phyloP scores from a whole-genome alignment of 2,888 invertebrate genomes.

The Apantesis nais region DNA sequence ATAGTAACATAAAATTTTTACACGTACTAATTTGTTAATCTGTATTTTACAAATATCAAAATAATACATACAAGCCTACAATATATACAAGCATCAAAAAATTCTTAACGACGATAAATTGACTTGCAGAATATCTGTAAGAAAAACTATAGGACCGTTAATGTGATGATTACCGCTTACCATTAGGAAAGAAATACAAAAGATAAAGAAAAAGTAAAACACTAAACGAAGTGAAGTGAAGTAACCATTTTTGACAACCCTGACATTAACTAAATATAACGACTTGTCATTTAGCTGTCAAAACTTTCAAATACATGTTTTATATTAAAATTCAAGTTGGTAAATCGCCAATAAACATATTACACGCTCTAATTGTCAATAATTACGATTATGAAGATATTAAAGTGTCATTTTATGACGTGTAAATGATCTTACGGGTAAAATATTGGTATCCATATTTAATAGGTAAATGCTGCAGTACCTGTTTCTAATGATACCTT shows the following conservation, averaged over 20 bases:
- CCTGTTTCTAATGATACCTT: too few relatives aligned
- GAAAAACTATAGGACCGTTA: too few relatives aligned
- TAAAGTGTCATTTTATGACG: neutral
- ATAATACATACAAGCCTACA: too few relatives aligned
- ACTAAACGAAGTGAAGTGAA: neutral
- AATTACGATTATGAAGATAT: neutral
- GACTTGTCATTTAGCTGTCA: neutral
- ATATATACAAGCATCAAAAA: too few relatives aligned
- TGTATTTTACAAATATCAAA: too few relatives aligned
- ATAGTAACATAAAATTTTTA: too few relatives aligned
- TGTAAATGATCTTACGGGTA: neutral
- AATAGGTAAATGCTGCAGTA: neutral
- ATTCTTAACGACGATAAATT: too few relatives aligned
- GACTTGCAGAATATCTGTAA: too few relatives aligned
- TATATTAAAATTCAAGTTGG: neutral
- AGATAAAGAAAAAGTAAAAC: neutral
- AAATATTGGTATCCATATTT: neutral
- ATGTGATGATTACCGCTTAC: neutral
- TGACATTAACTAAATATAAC: neutral
- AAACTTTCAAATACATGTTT: neutral
- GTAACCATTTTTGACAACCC: neutral
- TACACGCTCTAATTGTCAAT: constrained; percentile 11
- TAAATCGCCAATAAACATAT: constrained; percentile 5
- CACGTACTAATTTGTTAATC: too few relatives aligned
- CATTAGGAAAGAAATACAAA: neutral